Conservation (phyloP, 1,140 invertebrate genomes). For the Panagrolaimus sp. region DNA sequence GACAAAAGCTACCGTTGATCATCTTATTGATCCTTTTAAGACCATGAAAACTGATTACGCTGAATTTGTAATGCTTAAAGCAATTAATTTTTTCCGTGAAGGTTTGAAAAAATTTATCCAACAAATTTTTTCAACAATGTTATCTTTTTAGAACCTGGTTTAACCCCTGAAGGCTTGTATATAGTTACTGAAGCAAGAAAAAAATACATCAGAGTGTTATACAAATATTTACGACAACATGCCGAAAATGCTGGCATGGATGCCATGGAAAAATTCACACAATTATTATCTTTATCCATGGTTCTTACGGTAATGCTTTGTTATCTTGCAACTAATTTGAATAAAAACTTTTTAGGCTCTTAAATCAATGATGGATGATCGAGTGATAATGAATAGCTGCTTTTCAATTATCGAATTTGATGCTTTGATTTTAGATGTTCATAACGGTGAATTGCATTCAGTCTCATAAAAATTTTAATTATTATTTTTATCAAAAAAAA, state of each 20-base stretch:
- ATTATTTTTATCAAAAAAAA: no score
- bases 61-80: slow-evolving; percentile 5
- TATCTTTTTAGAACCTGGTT: slow-evolving; percentile 3
- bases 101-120: not conserved
- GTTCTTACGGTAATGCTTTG: not conserved
- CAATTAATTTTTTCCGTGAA: slow-evolving; percentile 12
- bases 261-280: slow-evolving; percentile 3
- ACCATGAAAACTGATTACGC: slow-evolving; percentile 1
- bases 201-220: slow-evolving; percentile 4
- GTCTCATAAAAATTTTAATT: no score
- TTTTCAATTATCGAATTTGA: slow-evolving; percentile 9
- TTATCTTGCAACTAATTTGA: no score
- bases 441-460: slow-evolving; percentile 1
- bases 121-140: not conserved
- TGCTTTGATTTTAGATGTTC: slow-evolving; percentile 1
- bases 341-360: slow-evolving; percentile 2
- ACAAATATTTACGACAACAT: slow-evolving; percentile 11
- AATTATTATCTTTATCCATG: not conserved
- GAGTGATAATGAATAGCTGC: slow-evolving; percentile 10
- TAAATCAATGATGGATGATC: slow-evolving; percentile 17
- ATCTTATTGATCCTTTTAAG: slow-evolving; percentile 3
- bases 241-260: not conserved
- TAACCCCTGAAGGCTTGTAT: slow-evolving; percentile 3
- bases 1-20: slow-evolving; percentile 10
- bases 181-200: not conserved